These are phyloP conservation scores for Orius laevigatus DNA, from an alignment of 1,140 invertebrate species.

Conservation along the genomic window DNA sequence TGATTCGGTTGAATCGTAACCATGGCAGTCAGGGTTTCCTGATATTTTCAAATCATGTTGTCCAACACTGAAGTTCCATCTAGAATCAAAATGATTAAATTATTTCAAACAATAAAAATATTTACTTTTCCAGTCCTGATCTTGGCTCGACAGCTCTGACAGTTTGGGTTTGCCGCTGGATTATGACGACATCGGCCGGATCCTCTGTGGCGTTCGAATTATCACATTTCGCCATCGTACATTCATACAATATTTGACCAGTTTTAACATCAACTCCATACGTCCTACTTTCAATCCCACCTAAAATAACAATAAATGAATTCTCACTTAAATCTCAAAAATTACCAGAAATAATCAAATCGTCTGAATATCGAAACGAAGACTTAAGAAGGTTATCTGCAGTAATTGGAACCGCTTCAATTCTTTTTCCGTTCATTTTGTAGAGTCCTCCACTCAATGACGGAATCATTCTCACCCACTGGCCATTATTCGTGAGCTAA, in stretches of 20 bases:
- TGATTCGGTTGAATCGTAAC: constrained; percentile 22
- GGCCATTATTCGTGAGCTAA: constrained; percentile 68
- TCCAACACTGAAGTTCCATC: constrained; percentile 92
- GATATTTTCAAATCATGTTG: constrained; percentile 62
- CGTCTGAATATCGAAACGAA: constrained; percentile 69
- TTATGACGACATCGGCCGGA: constrained; percentile 48
- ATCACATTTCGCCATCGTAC: constrained; percentile 52
- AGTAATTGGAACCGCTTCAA: constrained; percentile 72
- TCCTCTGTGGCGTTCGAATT: constrained; percentile 31
- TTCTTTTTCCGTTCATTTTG: constrained; percentile 72
- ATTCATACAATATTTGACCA: constrained; percentile 63
- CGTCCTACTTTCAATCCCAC: constrained; percentile 36
- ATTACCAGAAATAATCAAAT: constrained; percentile 69
- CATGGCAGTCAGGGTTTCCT: constrained; percentile 31
- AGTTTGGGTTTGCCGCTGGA: constrained; percentile 60
- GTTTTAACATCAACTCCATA: constrained; percentile 54
- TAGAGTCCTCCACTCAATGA: constrained; percentile 79
- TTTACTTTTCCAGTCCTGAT: constrained; percentile 60
- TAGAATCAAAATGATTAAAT: constrained; percentile 25
- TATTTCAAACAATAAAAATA: not conserved
- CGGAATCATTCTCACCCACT: constrained; percentile 74
- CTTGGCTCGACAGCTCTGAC: constrained; percentile 71
- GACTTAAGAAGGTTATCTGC: constrained; percentile 69
- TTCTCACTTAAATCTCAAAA: constrained; percentile 9
- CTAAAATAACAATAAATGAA: constrained; percentile 21